These are phyloP conservation scores for Perithous albicinctus DNA, from an alignment of 2,888 invertebrate species.

Conservation along the genomic window DNA sequence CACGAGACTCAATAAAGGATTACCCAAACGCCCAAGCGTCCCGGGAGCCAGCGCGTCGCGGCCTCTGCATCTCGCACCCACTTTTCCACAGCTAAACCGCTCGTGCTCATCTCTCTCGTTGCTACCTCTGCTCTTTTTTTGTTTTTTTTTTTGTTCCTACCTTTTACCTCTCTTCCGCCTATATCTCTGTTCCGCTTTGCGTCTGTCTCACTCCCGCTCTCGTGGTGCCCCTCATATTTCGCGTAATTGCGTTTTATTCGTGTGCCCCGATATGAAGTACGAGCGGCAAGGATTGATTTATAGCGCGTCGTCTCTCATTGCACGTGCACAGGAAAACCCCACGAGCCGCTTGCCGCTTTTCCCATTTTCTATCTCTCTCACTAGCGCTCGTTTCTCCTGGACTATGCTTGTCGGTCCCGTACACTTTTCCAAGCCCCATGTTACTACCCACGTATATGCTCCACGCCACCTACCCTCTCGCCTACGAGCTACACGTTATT, in stretches of 20 bases:
- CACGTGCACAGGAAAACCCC: constrained; percentile 59
- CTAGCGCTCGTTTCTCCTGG: constrained; percentile 35
- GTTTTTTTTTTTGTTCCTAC: no score
- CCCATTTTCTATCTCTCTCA: constrained; percentile 31
- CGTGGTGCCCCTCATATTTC: constrained; percentile 60
- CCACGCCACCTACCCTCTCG: constrained; percentile 11
- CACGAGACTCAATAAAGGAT: constrained; percentile 64
- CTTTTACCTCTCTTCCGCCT: background rate
- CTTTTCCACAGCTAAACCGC: constrained; percentile 36
- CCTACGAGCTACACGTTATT: constrained; percentile 66
- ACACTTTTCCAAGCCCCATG: constrained; percentile 20
- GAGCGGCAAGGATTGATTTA: constrained; percentile 72
- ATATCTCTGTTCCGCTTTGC: background rate
- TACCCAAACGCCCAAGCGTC: constrained; percentile 30
- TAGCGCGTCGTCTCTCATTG: constrained; percentile 64
- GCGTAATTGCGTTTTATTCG: constrained; percentile 72
- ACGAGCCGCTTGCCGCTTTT: constrained; percentile 38
- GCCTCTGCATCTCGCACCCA: constrained; percentile 31
- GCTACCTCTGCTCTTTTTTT: background rate
- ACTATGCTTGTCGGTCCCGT: constrained; percentile 11
- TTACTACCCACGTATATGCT: constrained; percentile 34
- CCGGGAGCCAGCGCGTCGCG: constrained; percentile 1
- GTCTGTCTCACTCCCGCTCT: background rate
- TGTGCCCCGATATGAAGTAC: constrained; percentile 67
- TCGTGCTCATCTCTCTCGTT: background rate